Conservation (phyloP, 92 coral and sea anemone genomes). For the Phenganax subtilis region DNA sequence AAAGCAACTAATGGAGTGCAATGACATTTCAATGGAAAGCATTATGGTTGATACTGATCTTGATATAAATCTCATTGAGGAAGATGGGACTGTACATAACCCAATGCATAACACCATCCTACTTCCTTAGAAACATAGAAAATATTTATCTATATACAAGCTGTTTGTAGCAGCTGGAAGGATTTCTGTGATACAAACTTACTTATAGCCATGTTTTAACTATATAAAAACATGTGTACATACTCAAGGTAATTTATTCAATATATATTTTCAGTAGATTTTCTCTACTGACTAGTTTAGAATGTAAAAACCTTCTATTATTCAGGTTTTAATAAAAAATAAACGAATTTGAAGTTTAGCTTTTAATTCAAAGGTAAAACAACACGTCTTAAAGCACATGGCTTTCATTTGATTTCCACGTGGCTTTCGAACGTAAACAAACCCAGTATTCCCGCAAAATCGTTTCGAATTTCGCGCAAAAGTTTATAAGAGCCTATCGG, state of each 20-base stretch:
- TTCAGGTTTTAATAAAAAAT: slow-evolving; percentile 27
- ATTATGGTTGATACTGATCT: slow-evolving; percentile 14
- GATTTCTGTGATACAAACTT: slow-evolving; percentile 26
- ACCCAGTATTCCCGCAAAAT: slow-evolving; percentile 22
- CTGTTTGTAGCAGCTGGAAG: not conserved
- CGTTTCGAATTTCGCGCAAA: slow-evolving; percentile 38
- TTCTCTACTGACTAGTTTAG: slow-evolving; percentile 9
- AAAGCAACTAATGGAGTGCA: slow-evolving; percentile 7
- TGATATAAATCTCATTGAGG: slow-evolving; percentile 39
- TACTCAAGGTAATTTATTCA: slow-evolving; percentile 28
- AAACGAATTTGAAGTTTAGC: slow-evolving; percentile 11
- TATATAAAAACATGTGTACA: slow-evolving; percentile 22
- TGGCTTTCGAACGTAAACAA: slow-evolving; percentile 33
- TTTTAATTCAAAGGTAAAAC: not conserved
- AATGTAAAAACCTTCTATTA: not conserved
- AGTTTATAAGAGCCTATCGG: slow-evolving; percentile 33
- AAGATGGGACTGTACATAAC: slow-evolving; percentile 31
- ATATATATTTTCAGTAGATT: slow-evolving; percentile 4
- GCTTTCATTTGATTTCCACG: slow-evolving; percentile 19
- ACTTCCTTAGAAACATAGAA: slow-evolving; percentile 19
- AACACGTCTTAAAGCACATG: not conserved
- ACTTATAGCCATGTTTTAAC: not conserved
- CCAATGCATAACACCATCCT: slow-evolving; percentile 6
- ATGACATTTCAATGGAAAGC: not conserved
- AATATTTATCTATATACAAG: slow-evolving; percentile 16